Conservation (phyloP, 2,113 vertebrate genomes). For the Leptodactylus fuscus region DNA sequence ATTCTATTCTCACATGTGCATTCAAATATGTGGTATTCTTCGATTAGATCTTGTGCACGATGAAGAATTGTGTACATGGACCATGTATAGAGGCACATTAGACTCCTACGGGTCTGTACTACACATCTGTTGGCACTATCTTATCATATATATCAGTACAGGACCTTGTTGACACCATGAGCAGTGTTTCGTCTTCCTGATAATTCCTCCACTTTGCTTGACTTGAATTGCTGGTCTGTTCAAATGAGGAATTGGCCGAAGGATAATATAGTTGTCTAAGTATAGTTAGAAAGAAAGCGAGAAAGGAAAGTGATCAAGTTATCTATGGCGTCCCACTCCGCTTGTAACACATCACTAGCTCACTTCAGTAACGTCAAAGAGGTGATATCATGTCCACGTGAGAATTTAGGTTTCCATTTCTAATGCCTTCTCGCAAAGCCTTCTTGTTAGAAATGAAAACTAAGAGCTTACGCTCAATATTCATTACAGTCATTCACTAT, state of each 20-base stretch:
- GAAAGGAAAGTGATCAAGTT: not conserved
- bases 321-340: not conserved
- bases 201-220: not conserved
- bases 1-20: too few species aligned
- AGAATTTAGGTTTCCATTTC: slow-evolving; percentile 25
- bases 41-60: too few species aligned
- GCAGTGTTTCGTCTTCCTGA: not conserved
- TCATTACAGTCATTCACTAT: not conserved
- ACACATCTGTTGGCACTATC: too few species aligned
- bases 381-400: not conserved
- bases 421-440: not conserved
- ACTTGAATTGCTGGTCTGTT: slow-evolving; percentile 18
- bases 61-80: too few species aligned
- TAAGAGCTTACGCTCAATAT: not conserved
- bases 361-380: not conserved
- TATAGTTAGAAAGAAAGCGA: not conserved
- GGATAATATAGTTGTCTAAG: not conserved
- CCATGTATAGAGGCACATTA: too few species aligned
- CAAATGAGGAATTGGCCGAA: slow-evolving; percentile 11
- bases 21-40: too few species aligned
- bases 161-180: too few species aligned
- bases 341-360: not conserved
- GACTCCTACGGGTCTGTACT: too few species aligned
- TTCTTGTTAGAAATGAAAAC: not conserved
- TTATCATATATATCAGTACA: too few species aligned